phyloP scores from a whole-genome alignment of 2,888 invertebrate genomes.

The Cybosia mesomella region DNA sequence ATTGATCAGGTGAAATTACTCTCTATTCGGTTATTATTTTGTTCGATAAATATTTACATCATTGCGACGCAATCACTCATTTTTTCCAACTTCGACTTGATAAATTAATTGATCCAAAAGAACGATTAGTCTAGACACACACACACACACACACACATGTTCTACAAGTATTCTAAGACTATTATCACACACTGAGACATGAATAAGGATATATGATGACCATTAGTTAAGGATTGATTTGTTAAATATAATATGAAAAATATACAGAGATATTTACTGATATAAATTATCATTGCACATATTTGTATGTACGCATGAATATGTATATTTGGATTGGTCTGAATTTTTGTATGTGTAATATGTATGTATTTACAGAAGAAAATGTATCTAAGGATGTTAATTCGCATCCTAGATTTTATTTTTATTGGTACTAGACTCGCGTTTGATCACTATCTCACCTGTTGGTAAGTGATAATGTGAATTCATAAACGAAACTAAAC shows the following conservation, averaged over 20 bases:
- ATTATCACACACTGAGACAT: neutral
- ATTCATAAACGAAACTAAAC: too few relatives aligned
- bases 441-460: too few relatives aligned
- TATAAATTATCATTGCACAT: neutral
- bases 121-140: conserved; percentile 5
- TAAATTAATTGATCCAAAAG: neutral
- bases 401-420: too few relatives aligned
- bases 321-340: neutral
- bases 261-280: neutral
- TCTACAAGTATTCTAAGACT: neutral
- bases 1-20: too few relatives aligned
- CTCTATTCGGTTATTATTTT: too few relatives aligned
- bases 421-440: too few relatives aligned
- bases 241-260: neutral
- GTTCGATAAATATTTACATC: neutral
- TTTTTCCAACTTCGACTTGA: neutral
- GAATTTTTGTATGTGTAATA: too few relatives aligned
- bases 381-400: too few relatives aligned
- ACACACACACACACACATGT: neutral
- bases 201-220: conserved; percentile 8
- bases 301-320: neutral
- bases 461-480: too few relatives aligned
- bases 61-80: neutral
- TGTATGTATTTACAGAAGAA: too few relatives aligned
- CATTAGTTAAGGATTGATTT: conserved; percentile 21